Evolutionary conservation across 1,140 invertebrate genomes (phyloP).

Genomic region (Chrysopa pallens): DNA sequence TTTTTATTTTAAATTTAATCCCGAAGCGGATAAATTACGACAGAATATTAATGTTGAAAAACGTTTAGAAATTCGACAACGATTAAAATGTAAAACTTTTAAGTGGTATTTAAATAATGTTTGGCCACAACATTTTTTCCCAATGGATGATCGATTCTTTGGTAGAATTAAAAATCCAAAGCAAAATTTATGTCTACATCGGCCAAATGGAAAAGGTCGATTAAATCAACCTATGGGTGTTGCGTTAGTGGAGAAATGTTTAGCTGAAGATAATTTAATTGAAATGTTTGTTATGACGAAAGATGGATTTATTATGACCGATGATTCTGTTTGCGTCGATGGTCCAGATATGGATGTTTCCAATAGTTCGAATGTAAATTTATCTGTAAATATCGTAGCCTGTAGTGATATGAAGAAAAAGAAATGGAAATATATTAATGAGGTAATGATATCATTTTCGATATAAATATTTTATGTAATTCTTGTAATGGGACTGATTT

Average conservation of each 20-base stretch:
- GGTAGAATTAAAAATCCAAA: constrained; percentile 42
- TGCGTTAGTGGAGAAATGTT: constrained; percentile 33
- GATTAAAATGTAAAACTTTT: constrained; percentile 73
- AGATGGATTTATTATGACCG: constrained; percentile 45
- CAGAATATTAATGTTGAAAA: constrained; percentile 18
- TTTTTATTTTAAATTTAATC: constrained; percentile 75
- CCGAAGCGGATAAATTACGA: constrained; percentile 21
- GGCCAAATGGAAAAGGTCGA: constrained; percentile 32
- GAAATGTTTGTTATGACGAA: constrained; percentile 60
- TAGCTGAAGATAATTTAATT: constrained; percentile 27
- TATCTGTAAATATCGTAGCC: constrained; percentile 42
- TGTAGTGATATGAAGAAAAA: constrained; percentile 41
- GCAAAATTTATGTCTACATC: constrained; percentile 35
- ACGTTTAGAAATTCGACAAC: constrained; percentile 54
- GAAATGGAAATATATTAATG: constrained; percentile 39
- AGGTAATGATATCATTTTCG: no score
- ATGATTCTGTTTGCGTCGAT: constrained; percentile 55
- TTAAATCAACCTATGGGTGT: constrained; percentile 42
- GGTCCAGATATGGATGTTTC: constrained; percentile 32
- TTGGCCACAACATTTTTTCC: constrained; percentile 82
- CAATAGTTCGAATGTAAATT: constrained; percentile 15
- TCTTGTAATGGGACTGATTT: no score
- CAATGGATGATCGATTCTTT: constrained; percentile 62
- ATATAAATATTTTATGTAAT: no score
- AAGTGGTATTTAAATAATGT: constrained; percentile 92